Percentiles rank a stretch among this genome's conserved stretches.
phyloP scores from a whole-genome alignment of 1,140 invertebrate genomes.

The Tyrophagus putrescentiae region DNA sequence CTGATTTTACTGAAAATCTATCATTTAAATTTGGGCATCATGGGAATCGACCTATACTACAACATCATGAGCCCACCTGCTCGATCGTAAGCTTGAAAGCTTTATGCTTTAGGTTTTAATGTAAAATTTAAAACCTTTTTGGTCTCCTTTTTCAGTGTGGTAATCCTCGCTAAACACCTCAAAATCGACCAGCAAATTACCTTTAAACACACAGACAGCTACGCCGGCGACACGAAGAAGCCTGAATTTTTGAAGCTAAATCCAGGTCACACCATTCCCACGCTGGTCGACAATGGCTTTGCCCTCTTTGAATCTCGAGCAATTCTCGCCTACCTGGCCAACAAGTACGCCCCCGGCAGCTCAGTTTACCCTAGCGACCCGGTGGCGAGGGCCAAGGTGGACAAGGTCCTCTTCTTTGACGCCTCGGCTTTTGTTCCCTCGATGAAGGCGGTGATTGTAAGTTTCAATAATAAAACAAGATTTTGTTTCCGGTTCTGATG shows the following conservation, averaged over 20 bases:
- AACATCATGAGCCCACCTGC: conserved; percentile 18
- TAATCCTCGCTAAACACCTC: neutral
- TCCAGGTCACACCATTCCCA: conserved; percentile 51
- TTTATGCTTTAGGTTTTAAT: conserved; percentile 11
- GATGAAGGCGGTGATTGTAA: conserved; percentile 11
- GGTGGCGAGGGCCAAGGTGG: conserved; percentile 48
- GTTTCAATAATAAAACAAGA: neutral
- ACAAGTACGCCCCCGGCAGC: conserved; percentile 45
- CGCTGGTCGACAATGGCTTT: conserved; percentile 48
- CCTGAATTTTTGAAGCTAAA: conserved; percentile 38
- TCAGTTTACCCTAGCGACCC: conserved; percentile 51
- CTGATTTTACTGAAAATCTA: no score
- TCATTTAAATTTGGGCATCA: no score
- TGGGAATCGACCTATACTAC: conserved; percentile 28
- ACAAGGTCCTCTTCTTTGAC: conserved; percentile 58
- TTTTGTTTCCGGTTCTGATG: neutral
- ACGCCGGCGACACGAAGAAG: neutral
- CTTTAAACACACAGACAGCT: neutral
- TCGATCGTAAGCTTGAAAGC: conserved; percentile 9
- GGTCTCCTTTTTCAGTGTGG: no score
- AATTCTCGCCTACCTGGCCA: conserved; percentile 24
- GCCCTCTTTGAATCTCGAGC: conserved; percentile 41
- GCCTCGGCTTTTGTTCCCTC: conserved; percentile 33
- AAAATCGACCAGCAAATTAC: conserved; percentile 3
- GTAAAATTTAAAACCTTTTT: no score